Conservation (phyloP, 2,113 vertebrate genomes). For the Panthera leo region DNA sequence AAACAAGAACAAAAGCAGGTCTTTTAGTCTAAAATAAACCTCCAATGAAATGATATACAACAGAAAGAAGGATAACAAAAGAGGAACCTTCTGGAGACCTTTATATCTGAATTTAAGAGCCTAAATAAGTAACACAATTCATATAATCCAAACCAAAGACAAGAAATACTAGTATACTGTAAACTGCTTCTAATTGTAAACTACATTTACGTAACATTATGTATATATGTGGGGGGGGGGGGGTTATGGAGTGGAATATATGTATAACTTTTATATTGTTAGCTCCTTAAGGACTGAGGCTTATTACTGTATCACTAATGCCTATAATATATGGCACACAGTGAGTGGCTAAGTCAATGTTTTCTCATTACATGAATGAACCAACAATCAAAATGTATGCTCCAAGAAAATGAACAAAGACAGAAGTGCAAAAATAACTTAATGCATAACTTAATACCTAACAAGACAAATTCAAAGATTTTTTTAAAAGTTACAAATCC, state of each 20-base stretch:
- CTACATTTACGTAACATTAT: neutral
- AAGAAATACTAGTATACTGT: neutral
- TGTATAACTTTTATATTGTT: neutral
- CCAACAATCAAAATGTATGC: neutral
- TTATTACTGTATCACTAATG: neutral
- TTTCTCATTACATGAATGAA: neutral
- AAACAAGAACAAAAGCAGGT: neutral
- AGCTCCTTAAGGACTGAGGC: neutral
- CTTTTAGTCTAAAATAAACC: neutral
- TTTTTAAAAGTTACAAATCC: neutral
- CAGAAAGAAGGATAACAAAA: neutral
- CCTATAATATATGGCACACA: neutral
- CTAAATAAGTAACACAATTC: slow-evolving; percentile 25
- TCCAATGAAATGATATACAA: neutral
- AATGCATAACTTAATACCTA: neutral
- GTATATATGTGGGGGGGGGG: accelerated
- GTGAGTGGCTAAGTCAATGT: neutral
- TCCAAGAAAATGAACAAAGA: slow-evolving; percentile 43
- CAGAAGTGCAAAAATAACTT: neutral
- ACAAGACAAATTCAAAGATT: neutral
- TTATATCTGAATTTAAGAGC: neutral
- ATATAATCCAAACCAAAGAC: slow-evolving; percentile 20
- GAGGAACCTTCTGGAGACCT: neutral
- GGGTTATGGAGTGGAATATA: neutral
- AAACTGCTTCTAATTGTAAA: neutral